A percentile compares a stretch with the other conserved stretches of the same genome.
Conservation (phyloP, 2,888 invertebrate genomes). For the Spodoptera picta region DNA sequence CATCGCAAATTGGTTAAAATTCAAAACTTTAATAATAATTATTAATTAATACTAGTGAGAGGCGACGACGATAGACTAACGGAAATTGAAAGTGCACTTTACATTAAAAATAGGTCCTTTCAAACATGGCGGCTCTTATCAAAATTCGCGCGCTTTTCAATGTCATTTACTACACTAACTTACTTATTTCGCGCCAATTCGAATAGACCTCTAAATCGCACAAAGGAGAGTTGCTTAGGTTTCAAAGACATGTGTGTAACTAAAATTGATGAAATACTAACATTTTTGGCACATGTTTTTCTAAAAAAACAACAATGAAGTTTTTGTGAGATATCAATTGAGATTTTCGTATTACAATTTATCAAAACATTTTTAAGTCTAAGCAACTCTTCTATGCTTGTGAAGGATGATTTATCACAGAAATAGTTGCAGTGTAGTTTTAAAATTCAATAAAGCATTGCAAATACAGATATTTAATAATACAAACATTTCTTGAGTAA, state of each 20-base stretch:
- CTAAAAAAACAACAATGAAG: constrained; percentile 48
- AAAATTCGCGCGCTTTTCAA: constrained; percentile 48
- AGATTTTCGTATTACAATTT: constrained; percentile 13
- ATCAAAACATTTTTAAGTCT: constrained; percentile 28
- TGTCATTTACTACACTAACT: constrained; percentile 31
- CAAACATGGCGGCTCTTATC: constrained; percentile 43
- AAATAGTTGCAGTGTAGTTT: constrained; percentile 62
- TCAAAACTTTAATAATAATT: constrained; percentile 70
- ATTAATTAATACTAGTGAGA: constrained; percentile 70
- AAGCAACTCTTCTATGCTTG: constrained; percentile 61
- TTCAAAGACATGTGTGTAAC: constrained; percentile 14
- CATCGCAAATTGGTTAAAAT: constrained; percentile 74
- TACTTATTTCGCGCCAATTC: constrained; percentile 44
- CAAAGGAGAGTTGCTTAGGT: constrained; percentile 52
- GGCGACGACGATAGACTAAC: constrained; percentile 70
- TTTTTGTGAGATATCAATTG: constrained; percentile 22
- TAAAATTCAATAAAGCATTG: constrained; percentile 43
- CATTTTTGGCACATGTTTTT: constrained; percentile 65
- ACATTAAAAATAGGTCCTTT: constrained; percentile 54
- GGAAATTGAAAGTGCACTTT: constrained; percentile 77
- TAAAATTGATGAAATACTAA: constrained; percentile 21
- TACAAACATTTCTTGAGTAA: constrained; percentile 23
- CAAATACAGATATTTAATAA: constrained; percentile 39
- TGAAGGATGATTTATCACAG: constrained; percentile 77
- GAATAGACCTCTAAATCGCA: constrained; percentile 45